Evolutionary conservation across 2,888 invertebrate species (phyloP).

Genomic region (Sphecodes monilicornis): DNA sequence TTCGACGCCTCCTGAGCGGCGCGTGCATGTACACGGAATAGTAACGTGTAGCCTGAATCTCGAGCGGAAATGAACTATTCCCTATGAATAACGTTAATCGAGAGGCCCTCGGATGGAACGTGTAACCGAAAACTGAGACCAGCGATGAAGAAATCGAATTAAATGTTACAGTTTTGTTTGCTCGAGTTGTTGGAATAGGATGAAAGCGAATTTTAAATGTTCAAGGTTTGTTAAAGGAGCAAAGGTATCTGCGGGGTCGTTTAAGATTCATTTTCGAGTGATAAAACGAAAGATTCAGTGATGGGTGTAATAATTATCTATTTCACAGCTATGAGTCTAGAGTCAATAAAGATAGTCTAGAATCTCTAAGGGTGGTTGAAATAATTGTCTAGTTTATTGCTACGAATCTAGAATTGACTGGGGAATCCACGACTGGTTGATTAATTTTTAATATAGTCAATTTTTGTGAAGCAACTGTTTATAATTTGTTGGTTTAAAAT

Average conservation of each 20-base stretch:
- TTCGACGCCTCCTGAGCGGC: not conserved
- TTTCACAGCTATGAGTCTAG: no score
- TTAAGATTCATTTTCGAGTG: not conserved
- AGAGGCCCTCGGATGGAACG: not conserved
- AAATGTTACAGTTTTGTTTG: not conserved
- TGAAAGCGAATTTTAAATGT: not conserved
- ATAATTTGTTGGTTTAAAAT: no score
- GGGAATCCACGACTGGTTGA: no score
- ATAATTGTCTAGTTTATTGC: no score
- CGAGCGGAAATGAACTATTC: conserved; percentile 11
- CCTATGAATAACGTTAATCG: conserved; percentile 12
- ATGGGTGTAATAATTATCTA: not conserved
- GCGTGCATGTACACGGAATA: not conserved
- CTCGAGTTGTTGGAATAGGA: not conserved
- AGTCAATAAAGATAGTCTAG: no score
- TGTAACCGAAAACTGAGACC: not conserved
- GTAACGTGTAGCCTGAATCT: conserved; percentile 2
- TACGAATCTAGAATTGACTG: no score
- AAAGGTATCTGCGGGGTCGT: not conserved
- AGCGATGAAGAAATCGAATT: not conserved
- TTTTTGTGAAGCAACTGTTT: no score
- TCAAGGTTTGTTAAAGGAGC: not conserved
- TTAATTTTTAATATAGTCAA: no score
- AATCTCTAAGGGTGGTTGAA: no score
- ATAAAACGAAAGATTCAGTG: not conserved